These are phyloP conservation scores for Mirounga angustirostris DNA, from an alignment of 2,113 vertebrate genomes.

Conservation along the genomic window DNA sequence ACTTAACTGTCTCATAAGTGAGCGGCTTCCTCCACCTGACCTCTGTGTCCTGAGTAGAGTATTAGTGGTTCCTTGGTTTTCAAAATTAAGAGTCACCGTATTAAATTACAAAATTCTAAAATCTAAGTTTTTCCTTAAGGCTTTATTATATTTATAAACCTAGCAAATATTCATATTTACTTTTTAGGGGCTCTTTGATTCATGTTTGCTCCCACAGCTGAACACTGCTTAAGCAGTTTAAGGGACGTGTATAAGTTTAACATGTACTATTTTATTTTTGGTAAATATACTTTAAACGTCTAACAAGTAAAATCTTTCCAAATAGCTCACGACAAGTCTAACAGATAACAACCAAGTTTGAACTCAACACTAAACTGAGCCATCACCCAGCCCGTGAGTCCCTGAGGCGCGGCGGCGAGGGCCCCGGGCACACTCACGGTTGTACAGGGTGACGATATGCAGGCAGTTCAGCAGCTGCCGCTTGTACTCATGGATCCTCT, in stretches of 20 bases:
- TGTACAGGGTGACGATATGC: constrained; percentile 92
- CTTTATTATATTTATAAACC: neutral
- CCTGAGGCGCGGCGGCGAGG: neutral
- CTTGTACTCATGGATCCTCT: constrained; percentile 95
- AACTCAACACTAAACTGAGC: neutral
- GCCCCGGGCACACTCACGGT: constrained; percentile 87
- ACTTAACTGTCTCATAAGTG: neutral
- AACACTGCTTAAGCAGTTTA: neutral
- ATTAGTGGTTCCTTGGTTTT: neutral
- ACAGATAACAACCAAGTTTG: neutral
- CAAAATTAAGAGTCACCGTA: neutral
- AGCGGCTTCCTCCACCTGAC: too few species aligned
- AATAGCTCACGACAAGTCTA: neutral
- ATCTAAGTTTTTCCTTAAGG: neutral
- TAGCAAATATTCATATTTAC: neutral
- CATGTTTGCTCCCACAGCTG: neutral
- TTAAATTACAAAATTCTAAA: neutral
- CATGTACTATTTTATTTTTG: neutral
- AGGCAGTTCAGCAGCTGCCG: constrained; percentile 94
- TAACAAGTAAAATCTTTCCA: neutral
- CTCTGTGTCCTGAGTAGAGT: neutral
- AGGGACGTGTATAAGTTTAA: neutral
- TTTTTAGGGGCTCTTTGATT: neutral
- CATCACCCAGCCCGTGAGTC: neutral
- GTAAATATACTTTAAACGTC: neutral